Conservation (phyloP, 2,113 vertebrate genomes). For the Dasypus novemcinctus region DNA sequence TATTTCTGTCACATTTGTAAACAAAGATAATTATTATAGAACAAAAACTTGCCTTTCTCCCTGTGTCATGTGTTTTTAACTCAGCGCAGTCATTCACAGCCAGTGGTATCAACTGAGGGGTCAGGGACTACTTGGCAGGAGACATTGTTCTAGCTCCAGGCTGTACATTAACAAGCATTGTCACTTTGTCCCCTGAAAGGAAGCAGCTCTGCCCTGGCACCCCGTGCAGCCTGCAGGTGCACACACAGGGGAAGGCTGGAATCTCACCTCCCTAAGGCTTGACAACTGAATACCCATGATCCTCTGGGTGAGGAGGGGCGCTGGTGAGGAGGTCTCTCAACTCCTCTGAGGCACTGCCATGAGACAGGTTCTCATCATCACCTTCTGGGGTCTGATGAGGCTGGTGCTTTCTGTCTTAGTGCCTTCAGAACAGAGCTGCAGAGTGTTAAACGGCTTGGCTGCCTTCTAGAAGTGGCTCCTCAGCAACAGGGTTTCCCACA, state of each 20-base stretch:
- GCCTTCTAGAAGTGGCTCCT: background rate
- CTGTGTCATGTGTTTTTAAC: background rate
- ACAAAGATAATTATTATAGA: background rate
- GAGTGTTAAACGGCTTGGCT: background rate
- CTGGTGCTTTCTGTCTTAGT: background rate
- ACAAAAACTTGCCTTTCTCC: background rate
- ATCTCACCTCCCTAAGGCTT: background rate
- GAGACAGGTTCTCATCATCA: background rate
- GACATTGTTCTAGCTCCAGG: slow-evolving; percentile 3
- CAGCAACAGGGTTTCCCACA: background rate
- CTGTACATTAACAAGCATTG: background rate
- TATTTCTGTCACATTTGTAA: background rate
- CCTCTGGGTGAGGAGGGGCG: background rate
- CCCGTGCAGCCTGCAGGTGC: background rate
- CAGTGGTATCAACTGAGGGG: background rate
- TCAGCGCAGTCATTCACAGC: background rate
- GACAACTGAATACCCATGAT: background rate
- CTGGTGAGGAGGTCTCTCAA: background rate
- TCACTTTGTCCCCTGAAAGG: background rate
- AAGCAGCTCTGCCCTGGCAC: background rate
- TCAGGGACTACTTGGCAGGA: background rate
- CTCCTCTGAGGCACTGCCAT: background rate
- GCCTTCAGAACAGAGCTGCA: background rate
- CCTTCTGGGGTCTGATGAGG: background rate
- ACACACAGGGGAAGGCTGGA: background rate